Base-by-base conservation (phyloP, 2,113 vertebrate species). In the Ornithorhynchus anatinus region DNA sequence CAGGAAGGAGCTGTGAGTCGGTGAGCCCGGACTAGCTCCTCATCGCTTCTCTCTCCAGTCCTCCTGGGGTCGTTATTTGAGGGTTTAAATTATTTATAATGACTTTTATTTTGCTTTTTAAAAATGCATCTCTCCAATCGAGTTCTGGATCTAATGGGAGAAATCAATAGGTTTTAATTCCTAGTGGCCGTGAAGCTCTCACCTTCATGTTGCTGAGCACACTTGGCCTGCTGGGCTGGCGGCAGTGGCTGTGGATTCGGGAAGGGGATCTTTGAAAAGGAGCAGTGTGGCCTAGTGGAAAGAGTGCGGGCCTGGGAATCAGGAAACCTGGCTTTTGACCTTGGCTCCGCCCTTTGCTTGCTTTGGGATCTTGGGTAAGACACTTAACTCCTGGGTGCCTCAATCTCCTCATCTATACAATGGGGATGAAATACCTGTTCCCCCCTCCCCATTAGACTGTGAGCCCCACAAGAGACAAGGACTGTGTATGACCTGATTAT, bases 91-190 rank as follows among this genome's bases (percentile, higher is more conserved):
- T 89, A 94, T 93, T 92, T 80, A 94, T 9, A 2, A 29, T 3
- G 40, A 59, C 85, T 90, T 66, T 8, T 50, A 29, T 72, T 75
- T 52, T 67, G 69, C 78, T 45, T 39, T 75, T 62, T 84, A 69
- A 71, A 66, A 80, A 87, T 44, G 45, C 79, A 75, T 66, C 80
- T 77, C 84, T 79, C 67, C 75, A 77, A 84, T 80, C 58, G 58
- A 3, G 37, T 79, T 83, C 71, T 86, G 43, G 51, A 10, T 50
- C 86, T 91, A 89, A 91, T 84, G 84, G 91, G 88, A 81, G 89
- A 89, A 91, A 89, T 90, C 80, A 7, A 91, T 89, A 84, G 60
- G 12, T 89, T 84, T 85, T 87, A 80, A 89, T 80, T 88, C 71
- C 59, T 79, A 15, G 6, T 35, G 83, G 68, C 77, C 68, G 36